Conservation (phyloP, 2,888 invertebrate species). For the Lasioglossum vierecki region DNA sequence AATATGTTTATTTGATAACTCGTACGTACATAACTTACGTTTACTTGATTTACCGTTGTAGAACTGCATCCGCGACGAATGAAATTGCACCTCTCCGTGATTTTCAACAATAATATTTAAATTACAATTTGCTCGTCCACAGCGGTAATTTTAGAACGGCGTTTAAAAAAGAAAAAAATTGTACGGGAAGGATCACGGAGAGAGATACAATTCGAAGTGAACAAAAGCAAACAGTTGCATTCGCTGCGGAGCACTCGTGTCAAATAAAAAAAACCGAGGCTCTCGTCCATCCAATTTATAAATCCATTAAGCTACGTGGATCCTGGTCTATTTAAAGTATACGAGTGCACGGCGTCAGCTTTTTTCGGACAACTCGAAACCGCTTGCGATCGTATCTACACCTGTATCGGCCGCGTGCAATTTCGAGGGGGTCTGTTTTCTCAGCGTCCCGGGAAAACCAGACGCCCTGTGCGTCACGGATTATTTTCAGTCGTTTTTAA, state of each 20-base stretch:
- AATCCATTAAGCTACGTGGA: neutral
- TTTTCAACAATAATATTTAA: neutral
- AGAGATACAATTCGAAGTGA: neutral
- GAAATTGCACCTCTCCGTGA: too few species aligned
- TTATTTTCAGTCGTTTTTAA: constrained; percentile 67
- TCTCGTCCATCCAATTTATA: neutral
- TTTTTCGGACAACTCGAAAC: constrained; percentile 2
- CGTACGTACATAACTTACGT: too few species aligned
- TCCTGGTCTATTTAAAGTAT: neutral
- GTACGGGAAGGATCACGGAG: neutral
- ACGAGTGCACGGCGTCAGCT: constrained; percentile 1
- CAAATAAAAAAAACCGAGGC: neutral
- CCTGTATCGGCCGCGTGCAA: constrained; percentile 39
- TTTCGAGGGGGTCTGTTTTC: constrained; percentile 42
- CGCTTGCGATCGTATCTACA: constrained; percentile 19
- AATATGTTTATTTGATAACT: neutral
- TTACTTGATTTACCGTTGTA: neutral
- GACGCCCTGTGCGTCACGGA: constrained; percentile 64
- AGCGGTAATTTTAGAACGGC: neutral
- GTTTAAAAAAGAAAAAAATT: neutral
- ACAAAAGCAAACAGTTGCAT: neutral
- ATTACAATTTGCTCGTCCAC: too few species aligned
- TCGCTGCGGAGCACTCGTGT: neutral
- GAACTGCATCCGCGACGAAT: neutral
- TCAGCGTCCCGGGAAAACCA: constrained; percentile 53